phyloP scores from a whole-genome alignment of 1,140 invertebrate genomes.

The Teleogryllus occipitalis region DNA sequence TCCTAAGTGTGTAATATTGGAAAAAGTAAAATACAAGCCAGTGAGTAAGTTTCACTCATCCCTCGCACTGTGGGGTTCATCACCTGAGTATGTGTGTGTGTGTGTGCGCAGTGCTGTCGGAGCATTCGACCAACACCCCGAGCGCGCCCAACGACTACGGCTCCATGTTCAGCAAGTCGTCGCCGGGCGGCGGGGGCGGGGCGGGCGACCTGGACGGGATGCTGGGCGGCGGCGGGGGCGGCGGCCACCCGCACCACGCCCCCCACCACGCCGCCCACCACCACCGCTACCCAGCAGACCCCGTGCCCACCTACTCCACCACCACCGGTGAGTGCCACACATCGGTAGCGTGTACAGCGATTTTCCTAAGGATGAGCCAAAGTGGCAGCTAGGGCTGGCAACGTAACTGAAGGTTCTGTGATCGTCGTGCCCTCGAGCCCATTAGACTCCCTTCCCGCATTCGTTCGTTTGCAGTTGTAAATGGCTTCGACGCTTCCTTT shows the following conservation, averaged over 20 bases:
- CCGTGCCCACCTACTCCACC: constrained; percentile 1
- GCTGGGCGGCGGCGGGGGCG: background rate
- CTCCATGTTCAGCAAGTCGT: constrained; percentile 10
- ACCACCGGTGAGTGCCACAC: background rate
- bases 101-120: constrained; percentile 11
- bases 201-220: constrained; percentile 7
- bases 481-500: too few relatives aligned
- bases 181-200: background rate
- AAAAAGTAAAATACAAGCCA: too few relatives aligned
- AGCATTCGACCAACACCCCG: background rate
- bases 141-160: background rate
- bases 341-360: too few relatives aligned
- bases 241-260: background rate
- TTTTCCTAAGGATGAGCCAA: too few relatives aligned
- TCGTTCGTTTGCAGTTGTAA: too few relatives aligned
- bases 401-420: too few relatives aligned
- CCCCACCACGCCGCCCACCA: background rate
- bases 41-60: too few relatives aligned
- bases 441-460: too few relatives aligned
- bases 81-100: background rate
- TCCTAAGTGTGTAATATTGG: too few relatives aligned
- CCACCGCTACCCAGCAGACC: background rate
- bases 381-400: too few relatives aligned
- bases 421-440: too few relatives aligned
- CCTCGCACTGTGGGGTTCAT: background rate